Evolutionary conservation across 2,113 vertebrate genomes (phyloP), one percentile per base, ranked within the genome.

Genomic region (Dendrocopos noguchii): DNA sequence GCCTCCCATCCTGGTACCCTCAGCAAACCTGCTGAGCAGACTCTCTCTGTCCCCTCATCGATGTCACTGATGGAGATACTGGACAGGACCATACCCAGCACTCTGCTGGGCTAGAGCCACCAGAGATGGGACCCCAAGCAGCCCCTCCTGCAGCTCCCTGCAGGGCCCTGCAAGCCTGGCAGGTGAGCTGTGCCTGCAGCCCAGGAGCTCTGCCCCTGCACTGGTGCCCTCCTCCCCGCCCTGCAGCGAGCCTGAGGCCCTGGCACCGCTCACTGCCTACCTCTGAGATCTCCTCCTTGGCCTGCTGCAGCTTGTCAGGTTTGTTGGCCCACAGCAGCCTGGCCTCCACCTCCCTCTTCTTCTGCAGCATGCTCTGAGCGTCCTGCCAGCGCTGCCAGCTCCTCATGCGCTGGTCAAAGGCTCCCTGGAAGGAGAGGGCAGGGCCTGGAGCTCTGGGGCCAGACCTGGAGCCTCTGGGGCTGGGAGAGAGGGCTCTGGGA

Each of bases 331-430:
- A 99, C 39, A 99, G 98, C 67, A 99, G 97, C 78, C 99, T 98
- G 76, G 99, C 99, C 91, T 99, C 99, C 0, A 97, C 97, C 97
- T 99, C 99, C 68, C 99, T 98, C 94, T 99, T 99, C 97, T 99
- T 99, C 97, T 99, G 99, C 95, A 99, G 97, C 65, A 93, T 98
- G 93, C 97, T 74, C 95, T 99, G 98, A 61, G 98, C 98, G 0
- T 99, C 99, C 97, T 99, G 99, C 99, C 99, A 99, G 28, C 98
- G 98, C 97, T 99, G 99, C 99, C 99, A 99, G 8, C 97, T 97
- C 98, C 99, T 99, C 98, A 99, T 99, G 70, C 99, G 98, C 80
- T 99, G 99, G 96, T 99, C 99, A 39, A 99, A 99, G 64, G 98
- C 98, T 36, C 98, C 99, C 99, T 99, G 96, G 5, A 83, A 79